Percentiles rank a stretch among this genome's conserved stretches.
phyloP scores from a whole-genome alignment of 2,113 vertebrate genomes.

The Delphinus delphis region DNA sequence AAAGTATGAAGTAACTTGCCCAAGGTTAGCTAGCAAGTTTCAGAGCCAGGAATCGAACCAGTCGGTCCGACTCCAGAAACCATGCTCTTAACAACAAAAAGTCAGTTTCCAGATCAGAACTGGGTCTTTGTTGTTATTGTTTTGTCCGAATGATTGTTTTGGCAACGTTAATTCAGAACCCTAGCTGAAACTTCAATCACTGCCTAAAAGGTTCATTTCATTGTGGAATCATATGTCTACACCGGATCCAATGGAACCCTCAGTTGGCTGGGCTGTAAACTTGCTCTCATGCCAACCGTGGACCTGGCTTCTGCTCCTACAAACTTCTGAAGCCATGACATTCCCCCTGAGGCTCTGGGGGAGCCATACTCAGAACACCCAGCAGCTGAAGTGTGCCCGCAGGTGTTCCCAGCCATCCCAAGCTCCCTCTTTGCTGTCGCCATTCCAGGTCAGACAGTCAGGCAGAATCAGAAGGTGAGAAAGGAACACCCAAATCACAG shows the following conservation, averaged over 20 bases:
- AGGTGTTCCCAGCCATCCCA: not conserved
- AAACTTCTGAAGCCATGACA: not conserved
- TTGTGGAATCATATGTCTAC: not conserved
- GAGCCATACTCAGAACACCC: not conserved
- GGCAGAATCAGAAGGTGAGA: not conserved
- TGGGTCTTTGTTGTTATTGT: rapidly evolving
- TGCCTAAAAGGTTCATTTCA: not conserved
- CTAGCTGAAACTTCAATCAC: not conserved
- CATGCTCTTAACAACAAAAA: not conserved
- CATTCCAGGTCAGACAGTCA: not conserved
- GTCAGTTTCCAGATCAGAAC: not conserved
- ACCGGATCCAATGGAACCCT: not conserved
- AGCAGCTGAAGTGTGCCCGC: not conserved
- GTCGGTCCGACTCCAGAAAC: not conserved
- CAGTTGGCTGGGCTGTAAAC: not conserved
- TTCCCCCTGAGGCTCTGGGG: rapidly evolving
- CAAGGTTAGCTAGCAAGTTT: not conserved
- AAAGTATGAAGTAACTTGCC: not conserved
- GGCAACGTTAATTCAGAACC: not conserved
- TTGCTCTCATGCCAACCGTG: rapidly evolving
- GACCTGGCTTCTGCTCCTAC: not conserved
- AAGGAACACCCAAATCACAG: not conserved
- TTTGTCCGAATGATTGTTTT: not conserved
- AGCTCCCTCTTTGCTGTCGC: not conserved
- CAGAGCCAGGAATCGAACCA: not conserved